Base-by-base conservation (phyloP, 2,797 vertebrate species). In the Mus spretus region DNA sequence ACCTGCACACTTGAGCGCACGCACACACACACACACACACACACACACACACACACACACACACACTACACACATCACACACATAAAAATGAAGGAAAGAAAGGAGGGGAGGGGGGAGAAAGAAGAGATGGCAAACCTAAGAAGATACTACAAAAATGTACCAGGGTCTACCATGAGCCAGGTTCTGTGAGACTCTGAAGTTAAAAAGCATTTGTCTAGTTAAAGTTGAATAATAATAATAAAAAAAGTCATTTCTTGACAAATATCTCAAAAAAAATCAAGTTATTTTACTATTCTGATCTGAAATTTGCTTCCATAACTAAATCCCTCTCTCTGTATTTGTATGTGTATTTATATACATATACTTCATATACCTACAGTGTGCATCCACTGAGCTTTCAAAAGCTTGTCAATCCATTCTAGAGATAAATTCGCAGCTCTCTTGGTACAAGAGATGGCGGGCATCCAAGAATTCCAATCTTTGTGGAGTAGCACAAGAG, bases 401-500 rank as follows among this genome's bases (percentile, higher is more conserved):
- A 92, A 94, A 95, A 93, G 87, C 80, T 86, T 94, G 6, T 82
- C 37, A 89, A 93, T 95, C 20, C 61, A 92, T 79, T 84, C 72
- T 82, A 92, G 55, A 92, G 93, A 87, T 90, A 96, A 95, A 97
- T 96, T 92, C 44, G 22, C 24, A 55, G 78, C 84, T 90, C 79
- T 94, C 78, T 40, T 93, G 72, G 80, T 28, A 94, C 37, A 89
- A 78, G 53, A 96, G 55, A 92, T 15, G 88, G 63, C 1, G 94
- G 79, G 63, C 81, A 94, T 67, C 61, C 28, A 96, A 96, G 92
- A 97, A 97, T 97, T 96, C 89, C n/a, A 22, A 95, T 91, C 75
- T 96, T 87, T 96, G 88, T 80, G 63, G 97, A 89, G n/a, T 93
- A 95, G 94, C 97, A 97, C 78, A 80, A 92, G 92, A 96, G 92